Base-by-base conservation (phyloP, 2,113 vertebrate species). In the Podilymbus podiceps region DNA sequence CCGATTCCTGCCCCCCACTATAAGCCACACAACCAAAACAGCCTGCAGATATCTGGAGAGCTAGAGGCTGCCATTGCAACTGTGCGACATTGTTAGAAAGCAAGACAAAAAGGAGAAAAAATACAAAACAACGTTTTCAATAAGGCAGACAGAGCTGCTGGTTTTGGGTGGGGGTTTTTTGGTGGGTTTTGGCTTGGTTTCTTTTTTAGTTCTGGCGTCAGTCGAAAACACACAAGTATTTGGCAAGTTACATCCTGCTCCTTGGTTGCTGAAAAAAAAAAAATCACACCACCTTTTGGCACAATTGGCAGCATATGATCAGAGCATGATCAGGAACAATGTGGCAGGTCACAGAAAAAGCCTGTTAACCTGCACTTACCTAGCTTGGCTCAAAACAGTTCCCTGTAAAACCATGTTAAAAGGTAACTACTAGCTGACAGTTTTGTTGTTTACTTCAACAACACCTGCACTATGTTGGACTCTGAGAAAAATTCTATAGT, bases 181-280 rank as follows among this genome's bases (percentile, higher is more conserved):
- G 38, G 38, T 38, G 38, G 38, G 38, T 38, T 38, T 38, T n/a
- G n/a, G n/a, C n/a, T 38, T 38, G 38, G 38, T 38, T 42, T 33
- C 55, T 74, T 84, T 90, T 80, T 63, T 28, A 81, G 67, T 46
- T 85, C 94, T 97, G 90, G 87, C 80, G 2, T 89, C 77, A 80
- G 63, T 58, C 25, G 8, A 90, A 83, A 94, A 66, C 76, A 83
- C 35, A 42, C 77, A 95, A 86, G 89, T 90, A 96, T 91, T 93
- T 96, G 96, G 95, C 90, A 90, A 95, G 94, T 74, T 85, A 49
- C 85, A 52, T 83, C 91, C 88, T 83, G 83, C 83, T 97, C 93
- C 89, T 49, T 85, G 93, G 85, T 35, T 87, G 89, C 93, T 93
- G 81, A 38, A 38, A 38, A 38, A n/a, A n/a, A n/a, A 35, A 94